Evolutionary conservation across 2,797 vertebrate genomes (phyloP), one percentile per base, ranked within the genome.

Genomic region (Molossus molossus): DNA sequence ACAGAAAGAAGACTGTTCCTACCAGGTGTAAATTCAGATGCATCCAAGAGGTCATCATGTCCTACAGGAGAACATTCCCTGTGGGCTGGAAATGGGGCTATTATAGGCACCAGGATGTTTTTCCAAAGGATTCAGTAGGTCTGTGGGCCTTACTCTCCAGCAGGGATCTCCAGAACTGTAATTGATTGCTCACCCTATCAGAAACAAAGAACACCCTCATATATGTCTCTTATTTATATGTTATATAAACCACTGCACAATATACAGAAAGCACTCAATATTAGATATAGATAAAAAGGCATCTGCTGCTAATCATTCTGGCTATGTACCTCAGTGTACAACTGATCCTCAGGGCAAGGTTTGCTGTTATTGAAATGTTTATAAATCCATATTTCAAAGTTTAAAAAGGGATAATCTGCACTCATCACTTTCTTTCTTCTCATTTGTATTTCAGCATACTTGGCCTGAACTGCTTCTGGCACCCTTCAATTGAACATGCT

Each of bases 311-410:
- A 70, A 79, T 48, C 29, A 77, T 87, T 62, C 50, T 20, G 25
- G 14, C n/a, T 76, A 14, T 88, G 33, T 33, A 77, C 9, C 29
- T 91, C 73, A 81, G 65, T 85, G 12, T 73, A 76, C 48, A 62
- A 85, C 40, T 64, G 48, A 73, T 29, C 10, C 50, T 93, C 40
- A 33, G 64, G 11, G 27, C 9, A 69, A 94, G 29, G 25, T 60
- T 94, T 53, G 20, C 60, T 87, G 23, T 89, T 89, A 80, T 11
- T 84, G 25, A 18, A 84, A 90, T 90, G 13, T 94, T 95, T 95
- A 48, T 87, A 65, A 84, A 87, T 92, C 1, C 25, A 70, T 65
- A 96, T 62, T 91, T 91, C 45, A 77, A 96, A 93, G n/a, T 76
- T 72, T 57, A 85, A 64, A 92, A 80, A 65, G 37, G 40, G 60